Evolutionary conservation across 2,888 invertebrate genomes (phyloP).

Genomic region (Caenorhabditis afra): DNA sequence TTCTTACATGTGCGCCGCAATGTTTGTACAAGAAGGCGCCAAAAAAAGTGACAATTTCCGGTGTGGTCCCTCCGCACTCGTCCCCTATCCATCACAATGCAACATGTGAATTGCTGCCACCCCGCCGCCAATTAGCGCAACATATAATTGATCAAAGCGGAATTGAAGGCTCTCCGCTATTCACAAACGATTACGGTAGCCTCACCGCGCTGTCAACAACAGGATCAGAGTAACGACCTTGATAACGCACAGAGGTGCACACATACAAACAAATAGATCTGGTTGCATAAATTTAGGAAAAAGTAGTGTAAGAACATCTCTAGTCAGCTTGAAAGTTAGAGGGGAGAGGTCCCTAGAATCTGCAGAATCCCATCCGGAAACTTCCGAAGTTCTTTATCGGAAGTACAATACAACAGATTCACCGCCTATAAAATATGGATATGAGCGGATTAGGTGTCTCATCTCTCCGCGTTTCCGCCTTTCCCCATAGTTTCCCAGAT

Average conservation of each 20-base stretch:
- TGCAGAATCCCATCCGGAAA: no score
- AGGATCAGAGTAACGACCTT: no score
- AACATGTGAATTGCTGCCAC: slow-evolving; percentile 13
- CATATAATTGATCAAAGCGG: slow-evolving; percentile 19
- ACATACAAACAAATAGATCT: no score
- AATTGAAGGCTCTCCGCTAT: neutral
- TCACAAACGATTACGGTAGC: neutral
- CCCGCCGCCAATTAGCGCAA: slow-evolving; percentile 10
- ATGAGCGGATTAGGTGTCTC: slow-evolving; percentile 47
- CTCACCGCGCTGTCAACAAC: no score
- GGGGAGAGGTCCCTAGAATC: no score
- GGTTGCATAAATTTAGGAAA: no score
- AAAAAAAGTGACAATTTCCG: slow-evolving; percentile 32
- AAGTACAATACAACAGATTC: no score
- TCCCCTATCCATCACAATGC: slow-evolving; percentile 25
- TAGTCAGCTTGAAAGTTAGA: no score
- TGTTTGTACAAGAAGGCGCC: slow-evolving; percentile 21
- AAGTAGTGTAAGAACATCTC: no score
- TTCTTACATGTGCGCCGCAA: neutral
- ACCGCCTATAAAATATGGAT: slow-evolving; percentile 28
- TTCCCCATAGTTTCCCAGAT: slow-evolving; percentile 5
- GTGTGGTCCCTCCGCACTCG: slow-evolving; percentile 3
- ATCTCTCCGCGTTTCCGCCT: slow-evolving; percentile 11
- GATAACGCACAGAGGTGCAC: no score
- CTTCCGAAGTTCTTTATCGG: no score